Evolutionary conservation across 2,888 invertebrate genomes (phyloP), one percentile per base, ranked within the genome.

Genomic region (Pammene aurita): DNA sequence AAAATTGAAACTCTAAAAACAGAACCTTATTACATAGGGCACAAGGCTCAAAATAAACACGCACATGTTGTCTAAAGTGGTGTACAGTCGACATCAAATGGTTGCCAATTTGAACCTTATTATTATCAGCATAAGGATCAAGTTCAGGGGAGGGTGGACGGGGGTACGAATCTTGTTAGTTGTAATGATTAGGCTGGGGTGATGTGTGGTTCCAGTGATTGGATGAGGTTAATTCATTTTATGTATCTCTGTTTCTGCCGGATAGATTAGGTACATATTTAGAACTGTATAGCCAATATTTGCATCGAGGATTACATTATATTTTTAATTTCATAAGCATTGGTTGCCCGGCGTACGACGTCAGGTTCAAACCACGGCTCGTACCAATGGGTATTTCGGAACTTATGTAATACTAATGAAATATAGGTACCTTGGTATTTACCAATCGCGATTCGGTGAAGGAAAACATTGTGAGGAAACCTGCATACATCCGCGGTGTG

Each of bases 101-200:
- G 14, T 50, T 42, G 10, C 11, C 35, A 13, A 42, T 18, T 42
- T 26, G 7, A 52, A 38, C 14, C 38, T 14, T 26, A 44, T 38
- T 9, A 0, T 11, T 1, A 18, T 35, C 2, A 5, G 18, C 2
- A 44, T 50, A 64, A 14, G 42, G 18, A n/a, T 14, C 7, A n/a
- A n/a, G 11, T 52, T 34, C 14, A n/a, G 14, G 13, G 46, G 7
- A 14, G 14, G 6, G 63, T 46, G 14, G 58, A 5, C 6, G 13
- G 52, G 44, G 48, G 57, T 68, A 68, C 52, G 35, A 64, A 68
- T 52, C 68, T 68, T 52, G 68, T 68, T 68, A 68, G 68, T 34
- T 38, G 52, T 54, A 67, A 67, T 68, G 68, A 67, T 67, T 63
- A 61, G 61, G 55, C 48, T 16, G 26, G 42, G 60, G 38, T 18